Percentiles rank a stretch among this genome's conserved stretches.
Conservation (phyloP, 2,888 invertebrate genomes). For the Nezara viridula region DNA sequence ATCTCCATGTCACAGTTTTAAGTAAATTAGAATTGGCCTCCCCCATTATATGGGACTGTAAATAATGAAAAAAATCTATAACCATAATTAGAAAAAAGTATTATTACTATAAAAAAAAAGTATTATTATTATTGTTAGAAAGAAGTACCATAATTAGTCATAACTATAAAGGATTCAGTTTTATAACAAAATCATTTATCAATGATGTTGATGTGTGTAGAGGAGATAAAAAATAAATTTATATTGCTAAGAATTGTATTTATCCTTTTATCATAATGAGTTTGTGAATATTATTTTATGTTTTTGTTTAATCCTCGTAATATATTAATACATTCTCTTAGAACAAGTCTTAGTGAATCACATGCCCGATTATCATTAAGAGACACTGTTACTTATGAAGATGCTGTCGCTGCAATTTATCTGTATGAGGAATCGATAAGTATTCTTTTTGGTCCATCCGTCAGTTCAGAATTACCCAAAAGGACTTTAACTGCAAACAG, state of each 20-base stretch:
- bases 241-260: background rate
- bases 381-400: slow-evolving; percentile 66
- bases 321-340: slow-evolving; percentile 61
- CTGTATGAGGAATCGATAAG: slow-evolving; percentile 66
- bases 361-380: slow-evolving; percentile 67
- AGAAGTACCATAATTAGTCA: too few species aligned
- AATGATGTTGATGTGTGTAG: background rate
- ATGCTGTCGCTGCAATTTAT: slow-evolving; percentile 67
- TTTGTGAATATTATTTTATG: background rate
- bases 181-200: background rate
- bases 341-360: slow-evolving; percentile 67
- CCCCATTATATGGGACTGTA: too few species aligned
- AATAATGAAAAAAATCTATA: too few species aligned
- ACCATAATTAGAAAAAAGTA: too few species aligned
- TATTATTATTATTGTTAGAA: too few species aligned
- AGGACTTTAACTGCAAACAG: slow-evolving; percentile 36
- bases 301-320: background rate
- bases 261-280: slow-evolving; percentile 11
- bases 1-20: too few species aligned
- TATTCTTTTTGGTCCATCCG: slow-evolving; percentile 62
- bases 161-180: background rate
- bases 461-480: slow-evolving; percentile 59
- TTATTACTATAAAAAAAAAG: too few species aligned
- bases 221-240: too few species aligned
- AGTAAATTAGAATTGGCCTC: too few species aligned